Evolutionary conservation across 2,888 invertebrate species (phyloP), one percentile per base, ranked within the genome.

Genomic region (Neuroscelio doddi): DNA sequence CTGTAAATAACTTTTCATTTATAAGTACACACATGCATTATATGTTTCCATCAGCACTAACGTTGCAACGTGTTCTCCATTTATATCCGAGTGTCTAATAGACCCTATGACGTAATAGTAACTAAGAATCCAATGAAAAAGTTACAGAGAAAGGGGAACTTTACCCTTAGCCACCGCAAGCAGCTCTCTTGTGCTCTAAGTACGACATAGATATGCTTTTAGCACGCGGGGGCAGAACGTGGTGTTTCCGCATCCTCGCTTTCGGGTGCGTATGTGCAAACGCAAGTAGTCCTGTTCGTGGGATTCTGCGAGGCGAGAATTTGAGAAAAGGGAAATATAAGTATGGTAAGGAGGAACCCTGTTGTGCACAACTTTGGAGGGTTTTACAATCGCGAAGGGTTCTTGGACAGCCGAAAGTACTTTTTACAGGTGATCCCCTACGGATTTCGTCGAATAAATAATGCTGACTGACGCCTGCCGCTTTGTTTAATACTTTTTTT

Each of bases 121-220:
- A 50, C 66, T 62, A 62, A 62, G 66, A 58, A 63, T 53, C 62
- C 58, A 62, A 66, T 66, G 66, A 66, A 66, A 66, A 66, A 62
- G 62, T 62, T 55, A 66, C 50, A 62, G 53, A 66, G 62, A 66
- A 66, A 55, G 45, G 66, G 66, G 66, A 53, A 66, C 24, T 55
- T 41, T 50, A 45, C 32, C 55, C 53, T 58, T 15, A 51, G 30
- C 34, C 63, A 58, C 51, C 52, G 21, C 51, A 17, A 30, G 41
- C 42, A 29, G 29, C 66, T 73, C 73, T 73, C 72, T 70, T 67
- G 63, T 49, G 56, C 66, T 65, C 65, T 39, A 42, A 57, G 64
- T 78, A 76, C 80, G 80, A 83, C 83, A 83, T 77, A 83, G 83
- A 83, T 84, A 83, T 84, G 83, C 83, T 84, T 84, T 84, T 84